Evolutionary conservation across 2,888 invertebrate species (phyloP).

Genomic region (Silvanus unidentatus): DNA sequence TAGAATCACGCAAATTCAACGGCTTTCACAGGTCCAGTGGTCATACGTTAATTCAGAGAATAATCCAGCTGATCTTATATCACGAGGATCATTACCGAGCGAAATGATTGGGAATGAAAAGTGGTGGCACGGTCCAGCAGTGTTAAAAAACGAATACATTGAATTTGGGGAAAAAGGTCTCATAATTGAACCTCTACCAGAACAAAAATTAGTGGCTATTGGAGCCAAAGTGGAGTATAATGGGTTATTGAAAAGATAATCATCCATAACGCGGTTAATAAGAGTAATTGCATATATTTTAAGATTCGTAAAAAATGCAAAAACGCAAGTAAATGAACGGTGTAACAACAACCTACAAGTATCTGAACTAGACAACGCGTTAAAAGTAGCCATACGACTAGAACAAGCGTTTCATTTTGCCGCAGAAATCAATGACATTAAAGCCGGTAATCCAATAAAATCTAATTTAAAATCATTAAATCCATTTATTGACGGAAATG

Average conservation of each 20-base stretch:
- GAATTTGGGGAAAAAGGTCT: background rate
- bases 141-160: background rate
- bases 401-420: slow-evolving; percentile 1
- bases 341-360: background rate
- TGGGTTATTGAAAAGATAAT: slow-evolving; percentile 3
- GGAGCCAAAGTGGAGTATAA: background rate
- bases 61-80: slow-evolving; percentile 5
- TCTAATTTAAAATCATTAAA: slow-evolving; percentile 3
- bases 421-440: slow-evolving; percentile 3
- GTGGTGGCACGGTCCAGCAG: slow-evolving; percentile 2
- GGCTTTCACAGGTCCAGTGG: background rate
- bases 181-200: background rate
- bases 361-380: slow-evolving; percentile 1
- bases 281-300: slow-evolving; percentile 2
- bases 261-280: slow-evolving; percentile 2
- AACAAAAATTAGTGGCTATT: background rate
- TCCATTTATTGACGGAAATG: slow-evolving; percentile 6
- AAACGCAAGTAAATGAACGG: background rate
- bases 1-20: slow-evolving; percentile 6
- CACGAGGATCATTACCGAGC: background rate
- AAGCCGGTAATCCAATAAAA: background rate
- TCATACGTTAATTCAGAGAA: slow-evolving; percentile 6
- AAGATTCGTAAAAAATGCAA: slow-evolving; percentile 3
- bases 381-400: slow-evolving; percentile 1
- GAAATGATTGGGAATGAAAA: background rate